phyloP scores from a whole-genome alignment of 2,113 vertebrate species.

The Calonectris borealis region DNA sequence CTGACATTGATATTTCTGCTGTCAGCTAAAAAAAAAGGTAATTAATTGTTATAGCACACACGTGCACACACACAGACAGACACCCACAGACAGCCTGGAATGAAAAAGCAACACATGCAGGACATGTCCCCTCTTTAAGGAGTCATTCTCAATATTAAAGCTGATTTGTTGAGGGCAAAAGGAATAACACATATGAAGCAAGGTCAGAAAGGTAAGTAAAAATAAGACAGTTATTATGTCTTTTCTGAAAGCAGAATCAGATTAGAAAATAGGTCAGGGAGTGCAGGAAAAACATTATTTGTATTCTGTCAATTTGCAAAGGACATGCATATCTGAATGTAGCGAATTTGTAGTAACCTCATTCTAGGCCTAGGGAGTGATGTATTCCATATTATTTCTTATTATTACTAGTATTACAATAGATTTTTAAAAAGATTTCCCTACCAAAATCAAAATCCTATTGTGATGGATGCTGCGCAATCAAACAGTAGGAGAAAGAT shows the following conservation, averaged over 20 bases:
- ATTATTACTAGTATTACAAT: not conserved
- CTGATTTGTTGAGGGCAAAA: slow-evolving; percentile 46
- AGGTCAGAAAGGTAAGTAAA: slow-evolving; percentile 56
- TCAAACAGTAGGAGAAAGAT: not conserved
- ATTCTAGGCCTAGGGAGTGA: not conserved
- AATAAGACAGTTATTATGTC: slow-evolving; percentile 58
- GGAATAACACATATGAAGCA: slow-evolving; percentile 38
- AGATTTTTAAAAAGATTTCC: not conserved
- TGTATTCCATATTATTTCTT: not conserved
- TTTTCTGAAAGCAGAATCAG: slow-evolving; percentile 51
- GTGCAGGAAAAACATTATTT: slow-evolving; percentile 10
- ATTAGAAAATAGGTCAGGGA: slow-evolving; percentile 52
- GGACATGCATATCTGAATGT: not conserved
- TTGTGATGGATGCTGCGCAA: not conserved
- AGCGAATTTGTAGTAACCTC: not conserved
- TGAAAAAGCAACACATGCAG: not conserved
- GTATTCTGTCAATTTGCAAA: slow-evolving; percentile 39
- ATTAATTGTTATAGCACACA: slow-evolving; percentile 12
- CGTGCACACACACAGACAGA: not conserved
- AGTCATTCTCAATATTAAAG: not conserved
- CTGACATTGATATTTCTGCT: not conserved
- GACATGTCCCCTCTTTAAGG: slow-evolving; percentile 17
- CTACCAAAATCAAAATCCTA: not conserved
- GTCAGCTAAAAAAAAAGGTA: not conserved
- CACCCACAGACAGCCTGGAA: not conserved